Conservation (phyloP, 2,888 invertebrate species). For the Spialia ferax region DNA sequence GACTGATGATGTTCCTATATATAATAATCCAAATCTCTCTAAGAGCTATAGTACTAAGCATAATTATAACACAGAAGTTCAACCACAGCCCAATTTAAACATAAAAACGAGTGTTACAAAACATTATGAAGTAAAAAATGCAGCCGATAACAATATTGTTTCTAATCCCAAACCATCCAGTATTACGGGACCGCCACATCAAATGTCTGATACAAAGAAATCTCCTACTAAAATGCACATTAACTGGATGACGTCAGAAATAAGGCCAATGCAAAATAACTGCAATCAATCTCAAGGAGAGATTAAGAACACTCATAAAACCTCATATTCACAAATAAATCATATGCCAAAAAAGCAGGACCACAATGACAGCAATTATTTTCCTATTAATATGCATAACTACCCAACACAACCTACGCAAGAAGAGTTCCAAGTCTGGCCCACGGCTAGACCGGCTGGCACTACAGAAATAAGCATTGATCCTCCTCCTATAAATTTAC, state of each 20-base stretch:
- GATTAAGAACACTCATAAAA: constrained; percentile 66
- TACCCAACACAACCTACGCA: constrained; percentile 69
- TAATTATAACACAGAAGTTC: constrained; percentile 66
- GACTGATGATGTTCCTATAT: constrained; percentile 78
- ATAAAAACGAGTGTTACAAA: constrained; percentile 61
- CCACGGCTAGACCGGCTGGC: constrained; percentile 73
- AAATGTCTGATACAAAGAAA: constrained; percentile 76
- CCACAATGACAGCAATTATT: constrained; percentile 72
- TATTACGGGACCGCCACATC: constrained; percentile 52
- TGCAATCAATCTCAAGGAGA: constrained; percentile 62
- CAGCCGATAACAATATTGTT: constrained; percentile 54
- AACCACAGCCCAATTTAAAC: constrained; percentile 57
- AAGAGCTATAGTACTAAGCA: constrained; percentile 68
- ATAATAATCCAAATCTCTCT: constrained; percentile 66
- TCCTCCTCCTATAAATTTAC: constrained; percentile 79
- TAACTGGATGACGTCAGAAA: constrained; percentile 84
- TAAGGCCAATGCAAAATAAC: constrained; percentile 72
- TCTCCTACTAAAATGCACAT: constrained; percentile 81
- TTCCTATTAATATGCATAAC: constrained; percentile 78
- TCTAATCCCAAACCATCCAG: constrained; percentile 61
- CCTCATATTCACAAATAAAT: constrained; percentile 63
- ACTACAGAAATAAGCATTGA: constrained; percentile 82
- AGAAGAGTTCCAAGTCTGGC: constrained; percentile 80
- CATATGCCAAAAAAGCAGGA: constrained; percentile 65
- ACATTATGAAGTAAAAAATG: constrained; percentile 66